Percentiles rank a stretch among this genome's conserved stretches.
phyloP scores from a whole-genome alignment of 2,888 invertebrate genomes.

The Drosophila formosana region DNA sequence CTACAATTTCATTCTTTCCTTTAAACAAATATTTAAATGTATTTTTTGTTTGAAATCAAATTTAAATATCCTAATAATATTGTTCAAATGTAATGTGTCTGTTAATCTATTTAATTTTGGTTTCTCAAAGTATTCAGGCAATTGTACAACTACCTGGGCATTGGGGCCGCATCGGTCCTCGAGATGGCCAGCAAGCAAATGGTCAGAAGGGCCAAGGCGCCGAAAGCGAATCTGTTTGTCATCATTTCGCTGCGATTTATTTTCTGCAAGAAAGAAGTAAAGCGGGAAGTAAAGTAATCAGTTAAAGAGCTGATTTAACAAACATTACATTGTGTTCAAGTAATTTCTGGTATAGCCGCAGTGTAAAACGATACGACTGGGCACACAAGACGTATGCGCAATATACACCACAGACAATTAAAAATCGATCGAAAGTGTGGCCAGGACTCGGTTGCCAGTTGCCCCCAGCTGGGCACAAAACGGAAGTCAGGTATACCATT shows the following conservation, averaged over 20 bases:
- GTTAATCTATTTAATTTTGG: too few species aligned
- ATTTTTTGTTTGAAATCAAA: too few species aligned
- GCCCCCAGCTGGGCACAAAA: constrained; percentile 28
- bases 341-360: neutral
- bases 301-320: neutral
- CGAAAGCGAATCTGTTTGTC: constrained; percentile 78
- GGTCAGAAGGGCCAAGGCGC: constrained; percentile 76
- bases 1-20: too few species aligned
- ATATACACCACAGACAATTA: constrained; percentile 49
- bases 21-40: too few species aligned
- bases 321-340: neutral
- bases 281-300: neutral
- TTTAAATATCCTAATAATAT: too few species aligned
- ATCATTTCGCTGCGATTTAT: constrained; percentile 70
- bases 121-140: constrained; percentile 31
- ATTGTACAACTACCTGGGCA: constrained; percentile 85
- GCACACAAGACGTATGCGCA: constrained; percentile 16
- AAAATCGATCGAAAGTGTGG: constrained; percentile 60
- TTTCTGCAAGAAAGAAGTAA: constrained; percentile 45
- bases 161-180: constrained; percentile 83
- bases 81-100: too few species aligned
- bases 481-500: constrained; percentile 69
- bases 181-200: constrained; percentile 82
- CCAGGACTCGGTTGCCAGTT: neutral
- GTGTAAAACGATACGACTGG: neutral